Percentiles rank a stretch among this genome's conserved stretches.
phyloP scores from a whole-genome alignment of 2,113 vertebrate species.

The Rana temporaria region DNA sequence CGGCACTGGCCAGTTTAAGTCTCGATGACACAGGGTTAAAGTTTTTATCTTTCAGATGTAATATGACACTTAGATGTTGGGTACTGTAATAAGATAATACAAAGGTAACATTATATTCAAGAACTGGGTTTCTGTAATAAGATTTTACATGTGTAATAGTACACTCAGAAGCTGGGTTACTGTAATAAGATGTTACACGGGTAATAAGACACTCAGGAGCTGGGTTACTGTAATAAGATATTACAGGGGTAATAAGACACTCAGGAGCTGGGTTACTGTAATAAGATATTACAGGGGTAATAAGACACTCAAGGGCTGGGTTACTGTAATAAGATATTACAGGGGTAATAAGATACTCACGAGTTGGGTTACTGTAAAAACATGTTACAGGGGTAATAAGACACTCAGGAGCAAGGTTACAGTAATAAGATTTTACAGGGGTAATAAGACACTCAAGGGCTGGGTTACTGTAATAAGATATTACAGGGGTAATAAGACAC shows the following conservation, averaged over 20 bases:
- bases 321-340: neutral
- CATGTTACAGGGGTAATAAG: constrained; percentile 7
- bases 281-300: neutral
- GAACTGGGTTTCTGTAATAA: neutral
- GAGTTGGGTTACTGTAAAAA: neutral
- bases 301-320: neutral
- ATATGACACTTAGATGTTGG: neutral
- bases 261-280: neutral
- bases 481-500: neutral
- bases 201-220: neutral
- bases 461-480: constrained; percentile 6
- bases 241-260: constrained; percentile 21
- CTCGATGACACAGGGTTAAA: neutral
- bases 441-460: neutral
- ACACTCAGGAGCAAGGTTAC: neutral
- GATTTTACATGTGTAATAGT: constrained; percentile 9
- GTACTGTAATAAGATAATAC: neutral
- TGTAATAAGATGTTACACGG: neutral
- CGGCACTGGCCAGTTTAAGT: neutral
- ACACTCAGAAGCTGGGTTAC: constrained; percentile 5
- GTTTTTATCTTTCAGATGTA: neutral
- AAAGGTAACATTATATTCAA: neutral
- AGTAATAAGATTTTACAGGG: neutral
- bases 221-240: constrained; percentile 2
- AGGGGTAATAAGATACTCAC: constrained; percentile 1